Evolutionary conservation across 1,140 invertebrate species (phyloP), one percentile per base, ranked within the genome.

Genomic region (Trigoniulus corallinus): DNA sequence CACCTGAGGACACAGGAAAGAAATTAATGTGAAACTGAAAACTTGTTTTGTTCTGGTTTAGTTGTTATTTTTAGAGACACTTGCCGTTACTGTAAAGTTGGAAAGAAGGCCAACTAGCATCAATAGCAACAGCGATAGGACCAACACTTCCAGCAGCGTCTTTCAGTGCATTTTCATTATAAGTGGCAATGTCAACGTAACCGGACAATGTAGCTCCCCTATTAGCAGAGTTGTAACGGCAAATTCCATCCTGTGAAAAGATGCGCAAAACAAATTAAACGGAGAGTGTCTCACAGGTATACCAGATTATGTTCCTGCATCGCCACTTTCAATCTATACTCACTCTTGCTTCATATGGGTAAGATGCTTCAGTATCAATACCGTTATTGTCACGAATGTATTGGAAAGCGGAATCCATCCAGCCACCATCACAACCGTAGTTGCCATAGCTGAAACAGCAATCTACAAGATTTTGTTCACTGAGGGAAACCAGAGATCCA

Each of bases 381-480:
- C 82, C 82, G 24, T 67, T 62, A 51, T 76, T 68, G n/a, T 65
- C 54, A 22, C 66, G 61, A 47, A 86, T 72, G 60, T 84, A 85
- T 47, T 73, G 65, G 59, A 79, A 80, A 1, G 77, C 77, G 23
- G 65, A 62, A 51, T 78, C 71, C 65, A 81, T 73, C 10, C 73
- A 64, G 10, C 81, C 81, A 41, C 82, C 82, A 42, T 72, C 62
- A 59, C 83, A 86, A 2, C 82, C 84, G 18, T 64, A 51, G 59
- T 80, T 79, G 3, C 73, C 73, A 51, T 66, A 70, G 50, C 47
- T 25, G 13, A 26, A 44, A 12, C 72, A 7, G 29, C 59, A 61
- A 45, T 61, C 59, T 21, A 62, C 50, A 13, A 61, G 24, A 20
- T 61, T 49, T 52, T 61, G 59, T 26, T 57, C 57, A 34, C 51